Evolutionary conservation across 2,797 vertebrate species (phyloP), one percentile per base, ranked within the genome.

Genomic region (Hoplostethus atlanticus): DNA sequence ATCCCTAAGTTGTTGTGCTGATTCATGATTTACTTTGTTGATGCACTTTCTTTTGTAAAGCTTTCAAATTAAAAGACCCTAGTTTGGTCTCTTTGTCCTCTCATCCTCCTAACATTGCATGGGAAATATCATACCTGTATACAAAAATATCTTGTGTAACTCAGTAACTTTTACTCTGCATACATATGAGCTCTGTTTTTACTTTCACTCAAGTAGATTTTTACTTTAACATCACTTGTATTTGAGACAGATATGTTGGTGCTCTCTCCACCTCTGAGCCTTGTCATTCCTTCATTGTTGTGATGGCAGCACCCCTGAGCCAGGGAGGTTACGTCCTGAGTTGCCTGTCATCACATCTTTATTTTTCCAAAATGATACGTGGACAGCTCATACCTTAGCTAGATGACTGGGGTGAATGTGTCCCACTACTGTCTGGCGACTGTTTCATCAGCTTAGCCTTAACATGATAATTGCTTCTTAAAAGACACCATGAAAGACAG

Each of bases 391-490:
- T 54, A 71, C 36, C 21, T 59, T 56, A 53, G 34, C 28, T 5
- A 13, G 30, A 21, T 2, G 42, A 40, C 44, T 31, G 21, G 21
- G 5, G 17, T 15, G 42, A 16, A 56, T 47, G 56, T n/a, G 47
- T 51, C 71, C 44, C 38, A 10, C 40, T 52, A 36, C 63, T 36
- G 17, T 55, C 40, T 4, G 30, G 50, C 46, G 59, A 55, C 68
- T 17, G 36, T 66, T 71, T 66, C 58, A 58, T 16, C 51, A 54
- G 46, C 55, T 61, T n/a, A 56, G 31, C 34, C 44, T 57, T 57
- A 56, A 73, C 63, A 62, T 12, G 70, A 81, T 77, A 76, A 79
- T 75, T 66, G 64, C 52, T 55, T 65, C 65, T 64, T 25, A 58
- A 83, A 64, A 71, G 17, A 62, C 7, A 6, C 30, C 2, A 36